Conservation (phyloP, 1,140 invertebrate species). For the Bursaphelenchus mucronatus region DNA sequence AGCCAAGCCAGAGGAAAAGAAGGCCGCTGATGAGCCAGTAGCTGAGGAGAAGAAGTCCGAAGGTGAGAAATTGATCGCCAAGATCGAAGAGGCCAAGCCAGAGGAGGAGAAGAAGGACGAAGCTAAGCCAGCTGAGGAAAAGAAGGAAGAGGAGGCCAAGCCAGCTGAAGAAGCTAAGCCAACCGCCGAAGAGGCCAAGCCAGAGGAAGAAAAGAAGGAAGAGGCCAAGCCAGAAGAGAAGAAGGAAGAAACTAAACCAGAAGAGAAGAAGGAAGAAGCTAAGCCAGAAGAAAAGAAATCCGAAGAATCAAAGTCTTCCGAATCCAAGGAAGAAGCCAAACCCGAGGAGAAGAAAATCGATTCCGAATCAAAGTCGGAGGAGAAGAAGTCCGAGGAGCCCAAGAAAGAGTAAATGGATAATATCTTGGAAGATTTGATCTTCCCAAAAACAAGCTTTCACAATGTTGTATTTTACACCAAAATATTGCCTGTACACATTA, state of each 20-base stretch:
- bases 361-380: background rate
- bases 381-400: slow-evolving; percentile 6
- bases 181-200: too few species aligned
- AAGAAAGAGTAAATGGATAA: background rate
- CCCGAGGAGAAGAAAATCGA: slow-evolving; percentile 11
- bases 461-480: too few species aligned
- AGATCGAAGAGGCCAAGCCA: background rate
- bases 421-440: too few species aligned
- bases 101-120: background rate
- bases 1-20: too few species aligned
- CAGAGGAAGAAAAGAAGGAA: background rate
- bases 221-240: background rate
- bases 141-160: slow-evolving; percentile 3
- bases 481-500: too few species aligned
- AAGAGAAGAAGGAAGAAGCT: slow-evolving; percentile 13
- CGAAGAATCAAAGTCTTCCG: slow-evolving; percentile 1
- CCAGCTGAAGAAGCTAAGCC: background rate
- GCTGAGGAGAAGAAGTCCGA: too few species aligned
- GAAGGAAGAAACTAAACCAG: too few species aligned
- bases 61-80: background rate
- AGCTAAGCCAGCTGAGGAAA: background rate
- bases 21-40: too few species aligned
- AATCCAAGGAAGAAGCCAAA: slow-evolving; percentile 6
- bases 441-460: too few species aligned
- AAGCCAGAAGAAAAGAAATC: slow-evolving; percentile 9